phyloP scores from a whole-genome alignment of 2,888 invertebrate genomes.

The Apomyelois bistriatella region DNA sequence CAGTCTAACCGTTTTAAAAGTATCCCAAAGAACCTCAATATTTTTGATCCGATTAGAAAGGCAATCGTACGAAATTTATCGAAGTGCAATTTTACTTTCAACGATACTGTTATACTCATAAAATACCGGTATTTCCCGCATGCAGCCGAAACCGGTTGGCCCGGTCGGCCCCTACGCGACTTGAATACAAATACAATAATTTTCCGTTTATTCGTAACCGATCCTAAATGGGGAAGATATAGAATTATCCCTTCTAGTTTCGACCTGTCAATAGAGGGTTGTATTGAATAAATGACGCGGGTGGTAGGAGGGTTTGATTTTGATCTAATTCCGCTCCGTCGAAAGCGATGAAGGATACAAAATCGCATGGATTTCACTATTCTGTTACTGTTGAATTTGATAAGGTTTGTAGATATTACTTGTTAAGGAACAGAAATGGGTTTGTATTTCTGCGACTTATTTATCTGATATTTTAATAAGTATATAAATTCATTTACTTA shows the following conservation, averaged over 20 bases:
- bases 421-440: neutral
- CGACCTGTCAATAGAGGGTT: conserved; percentile 26
- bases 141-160: conserved; percentile 5
- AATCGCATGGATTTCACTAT: conserved; percentile 2
- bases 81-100: conserved; percentile 1
- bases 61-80: conserved; percentile 3
- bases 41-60: neutral
- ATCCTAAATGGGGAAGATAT: conserved; percentile 27
- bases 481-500: too few species aligned
- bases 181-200: conserved; percentile 27
- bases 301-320: conserved; percentile 14
- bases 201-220: conserved; percentile 24
- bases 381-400: neutral
- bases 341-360: neutral
- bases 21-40: neutral
- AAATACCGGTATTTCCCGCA: conserved; percentile 3
- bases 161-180: conserved; percentile 18
- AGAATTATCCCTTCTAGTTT: conserved; percentile 28
- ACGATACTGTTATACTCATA: conserved; percentile 5
- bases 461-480: too few species aligned
- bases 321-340: conserved; percentile 16
- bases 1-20: too few species aligned
- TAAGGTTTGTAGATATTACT: neutral
- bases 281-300: conserved; percentile 26
- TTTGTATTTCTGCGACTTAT: neutral